These are phyloP conservation scores for Botia almorhae DNA, from an alignment of 2,797 vertebrate species.

Conservation along the genomic window DNA sequence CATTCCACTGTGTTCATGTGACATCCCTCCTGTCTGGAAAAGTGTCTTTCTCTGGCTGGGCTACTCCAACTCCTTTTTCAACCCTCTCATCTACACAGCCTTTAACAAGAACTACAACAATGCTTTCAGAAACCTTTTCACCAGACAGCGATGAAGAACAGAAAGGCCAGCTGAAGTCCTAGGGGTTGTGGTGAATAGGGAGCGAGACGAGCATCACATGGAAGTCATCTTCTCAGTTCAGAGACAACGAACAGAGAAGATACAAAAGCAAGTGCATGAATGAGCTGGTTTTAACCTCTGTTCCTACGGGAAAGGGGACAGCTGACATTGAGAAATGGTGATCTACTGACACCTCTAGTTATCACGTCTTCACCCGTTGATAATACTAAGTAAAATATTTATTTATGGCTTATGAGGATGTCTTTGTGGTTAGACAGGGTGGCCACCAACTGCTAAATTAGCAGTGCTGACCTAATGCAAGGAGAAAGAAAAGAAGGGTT, in stretches of 20 bases:
- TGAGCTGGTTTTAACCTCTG: background rate
- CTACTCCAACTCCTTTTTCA: slow-evolving; percentile 98
- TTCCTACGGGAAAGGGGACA: background rate
- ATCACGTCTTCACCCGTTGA: background rate
- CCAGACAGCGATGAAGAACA: slow-evolving; percentile 80
- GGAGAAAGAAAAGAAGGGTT: too few species aligned
- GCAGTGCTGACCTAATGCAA: slow-evolving; percentile 1
- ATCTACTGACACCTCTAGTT: background rate
- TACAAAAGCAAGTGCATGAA: background rate
- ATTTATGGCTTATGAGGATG: background rate
- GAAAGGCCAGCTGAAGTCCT: background rate
- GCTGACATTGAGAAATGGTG: slow-evolving; percentile 3
- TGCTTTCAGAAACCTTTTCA: slow-evolving; percentile 92
- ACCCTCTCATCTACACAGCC: slow-evolving; percentile 96
- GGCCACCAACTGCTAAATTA: background rate
- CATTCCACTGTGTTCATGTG: slow-evolving; percentile 88
- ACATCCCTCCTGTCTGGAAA: slow-evolving; percentile 93
- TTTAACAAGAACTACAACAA: slow-evolving; percentile 99
- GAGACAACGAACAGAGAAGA: slow-evolving; percentile 21
- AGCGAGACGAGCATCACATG: background rate
- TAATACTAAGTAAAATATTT: background rate
- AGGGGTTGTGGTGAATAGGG: background rate
- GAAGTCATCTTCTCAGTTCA: slow-evolving; percentile 5
- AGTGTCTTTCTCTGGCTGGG: slow-evolving; percentile 98
- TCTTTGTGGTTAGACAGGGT: background rate